Conservation (phyloP, 2,113 vertebrate genomes). For the Charadrius vociferus region DNA sequence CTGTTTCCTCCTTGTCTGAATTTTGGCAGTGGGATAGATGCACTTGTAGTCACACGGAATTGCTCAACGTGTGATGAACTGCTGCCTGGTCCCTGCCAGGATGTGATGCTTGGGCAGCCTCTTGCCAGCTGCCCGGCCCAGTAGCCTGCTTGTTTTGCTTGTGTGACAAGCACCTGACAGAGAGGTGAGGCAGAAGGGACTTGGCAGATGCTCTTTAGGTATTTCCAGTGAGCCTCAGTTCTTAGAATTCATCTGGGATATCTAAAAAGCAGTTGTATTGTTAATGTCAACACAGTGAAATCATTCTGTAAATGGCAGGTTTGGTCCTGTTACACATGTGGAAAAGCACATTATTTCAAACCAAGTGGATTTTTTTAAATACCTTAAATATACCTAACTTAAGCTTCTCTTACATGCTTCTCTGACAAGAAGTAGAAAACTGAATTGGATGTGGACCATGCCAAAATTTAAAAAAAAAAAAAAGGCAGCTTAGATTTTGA, state of each 20-base stretch:
- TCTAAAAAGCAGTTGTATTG: background rate
- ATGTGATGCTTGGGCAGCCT: background rate
- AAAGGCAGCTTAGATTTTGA: background rate
- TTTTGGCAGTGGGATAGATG: background rate
- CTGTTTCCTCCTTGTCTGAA: background rate
- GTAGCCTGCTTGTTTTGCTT: background rate
- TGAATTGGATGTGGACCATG: background rate
- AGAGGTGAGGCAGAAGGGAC: background rate
- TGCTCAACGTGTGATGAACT: accelerated
- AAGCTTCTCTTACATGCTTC: background rate
- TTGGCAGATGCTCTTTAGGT: background rate
- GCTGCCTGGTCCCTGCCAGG: background rate
- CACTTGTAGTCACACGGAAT: accelerated
- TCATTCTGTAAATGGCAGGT: background rate
- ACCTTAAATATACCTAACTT: background rate
- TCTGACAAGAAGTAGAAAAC: background rate
- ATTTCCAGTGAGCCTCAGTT: background rate
- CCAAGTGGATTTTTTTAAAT: background rate
- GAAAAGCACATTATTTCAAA: background rate
- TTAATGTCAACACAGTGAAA: background rate
- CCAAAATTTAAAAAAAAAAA: background rate
- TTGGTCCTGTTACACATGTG: background rate
- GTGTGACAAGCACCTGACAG: background rate
- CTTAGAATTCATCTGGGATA: background rate
- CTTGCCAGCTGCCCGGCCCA: background rate